A percentile compares a stretch with the other conserved stretches of the same genome.
Evolutionary conservation across 1,140 invertebrate species (phyloP).

Genomic region (Acyrthosiphon pisum): DNA sequence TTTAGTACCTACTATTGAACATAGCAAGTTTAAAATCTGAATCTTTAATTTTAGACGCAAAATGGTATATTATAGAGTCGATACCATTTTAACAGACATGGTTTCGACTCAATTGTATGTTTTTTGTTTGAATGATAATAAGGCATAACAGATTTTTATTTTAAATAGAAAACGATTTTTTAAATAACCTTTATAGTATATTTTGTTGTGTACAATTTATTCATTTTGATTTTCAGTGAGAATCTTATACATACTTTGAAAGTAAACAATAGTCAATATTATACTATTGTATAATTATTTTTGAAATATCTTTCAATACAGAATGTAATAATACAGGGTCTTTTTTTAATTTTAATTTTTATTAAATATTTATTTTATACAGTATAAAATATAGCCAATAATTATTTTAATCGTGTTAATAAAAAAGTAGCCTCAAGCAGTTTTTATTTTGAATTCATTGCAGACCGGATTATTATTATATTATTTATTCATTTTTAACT

Average conservation of each 20-base stretch:
- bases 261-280: background rate
- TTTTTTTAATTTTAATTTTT: background rate
- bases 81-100: background rate
- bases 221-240: background rate
- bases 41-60: background rate
- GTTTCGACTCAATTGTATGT: background rate
- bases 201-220: background rate
- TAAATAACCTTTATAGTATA: background rate
- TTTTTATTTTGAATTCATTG: background rate
- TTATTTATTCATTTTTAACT: background rate
- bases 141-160: background rate
- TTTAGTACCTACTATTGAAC: background rate
- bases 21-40: background rate
- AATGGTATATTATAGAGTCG: background rate
- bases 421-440: background rate
- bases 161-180: background rate
- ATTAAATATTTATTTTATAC: background rate
- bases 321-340: background rate
- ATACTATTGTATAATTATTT: background rate
- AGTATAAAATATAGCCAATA: too few relatives aligned
- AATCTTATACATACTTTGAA: background rate
- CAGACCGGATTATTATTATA: background rate
- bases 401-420: constrained; percentile 7
- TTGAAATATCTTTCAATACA: background rate
- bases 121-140: background rate